phyloP scores from a whole-genome alignment of 1,140 invertebrate species.

The Parasteatoda tepidariorum region DNA sequence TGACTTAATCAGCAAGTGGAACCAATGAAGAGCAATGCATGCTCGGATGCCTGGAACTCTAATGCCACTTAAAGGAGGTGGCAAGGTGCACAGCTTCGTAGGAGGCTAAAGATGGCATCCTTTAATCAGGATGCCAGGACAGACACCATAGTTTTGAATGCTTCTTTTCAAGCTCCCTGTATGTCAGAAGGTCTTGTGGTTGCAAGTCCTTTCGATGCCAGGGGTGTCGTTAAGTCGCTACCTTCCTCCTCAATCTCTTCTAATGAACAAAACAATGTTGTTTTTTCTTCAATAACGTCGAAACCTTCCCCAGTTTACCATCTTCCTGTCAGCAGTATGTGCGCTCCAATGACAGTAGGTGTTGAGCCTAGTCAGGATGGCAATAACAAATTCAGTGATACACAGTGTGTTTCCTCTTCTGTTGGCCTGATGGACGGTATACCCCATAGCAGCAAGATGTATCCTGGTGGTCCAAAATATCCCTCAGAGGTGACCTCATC shows the following conservation, averaged over 20 bases:
- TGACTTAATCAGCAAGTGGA: neutral
- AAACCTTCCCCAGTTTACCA: neutral
- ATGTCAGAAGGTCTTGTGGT: slow-evolving; percentile 14
- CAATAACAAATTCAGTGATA: neutral
- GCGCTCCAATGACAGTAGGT: slow-evolving; percentile 1
- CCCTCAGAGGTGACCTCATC: neutral
- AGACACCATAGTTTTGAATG: slow-evolving; percentile 39
- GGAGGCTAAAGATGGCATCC: slow-evolving; percentile 59
- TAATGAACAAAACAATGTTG: slow-evolving; percentile 6
- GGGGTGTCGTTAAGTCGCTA: neutral
- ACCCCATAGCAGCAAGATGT: slow-evolving; percentile 13
- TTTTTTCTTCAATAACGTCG: neutral
- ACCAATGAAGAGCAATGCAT: slow-evolving; percentile 22
- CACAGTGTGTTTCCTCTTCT: neutral
- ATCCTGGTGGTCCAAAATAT: slow-evolving; percentile 17
- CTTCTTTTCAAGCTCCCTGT: slow-evolving; percentile 36
- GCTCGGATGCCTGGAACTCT: slow-evolving; percentile 19
- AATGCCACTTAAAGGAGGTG: slow-evolving; percentile 52
- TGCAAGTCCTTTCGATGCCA: slow-evolving; percentile 1
- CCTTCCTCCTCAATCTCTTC: neutral
- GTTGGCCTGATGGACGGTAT: neutral
- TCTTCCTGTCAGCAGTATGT: neutral
- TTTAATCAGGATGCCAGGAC: slow-evolving; percentile 54
- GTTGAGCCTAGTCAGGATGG: neutral
- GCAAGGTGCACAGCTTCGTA: slow-evolving; percentile 36